Percentiles rank a stretch among this genome's conserved stretches.
Evolutionary conservation across 2,797 vertebrate genomes (phyloP).

Genomic region (Pangasius larnaudii): DNA sequence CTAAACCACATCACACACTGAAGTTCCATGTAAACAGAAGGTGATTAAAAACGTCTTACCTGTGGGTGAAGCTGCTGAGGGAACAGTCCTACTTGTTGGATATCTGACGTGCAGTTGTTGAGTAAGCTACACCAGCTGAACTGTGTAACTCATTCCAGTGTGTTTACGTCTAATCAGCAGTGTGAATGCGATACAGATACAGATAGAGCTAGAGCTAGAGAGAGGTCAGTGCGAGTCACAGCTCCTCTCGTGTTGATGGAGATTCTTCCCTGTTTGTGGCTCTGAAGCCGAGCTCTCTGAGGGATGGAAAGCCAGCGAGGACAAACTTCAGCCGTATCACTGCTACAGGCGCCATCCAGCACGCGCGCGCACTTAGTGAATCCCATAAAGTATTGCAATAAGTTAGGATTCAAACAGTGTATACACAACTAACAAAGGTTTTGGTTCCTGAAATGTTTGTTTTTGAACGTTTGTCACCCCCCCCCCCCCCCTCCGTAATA

Average conservation of each 20-base stretch:
- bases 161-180: background rate
- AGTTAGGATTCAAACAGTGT: background rate
- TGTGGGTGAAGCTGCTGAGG: background rate
- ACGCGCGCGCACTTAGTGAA: background rate
- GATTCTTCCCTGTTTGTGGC: slow-evolving; percentile 44
- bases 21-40: background rate
- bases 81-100: background rate
- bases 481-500: background rate
- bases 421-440: background rate
- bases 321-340: slow-evolving; percentile 67
- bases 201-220: too few relatives aligned
- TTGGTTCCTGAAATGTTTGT: background rate
- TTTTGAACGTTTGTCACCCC: background rate
- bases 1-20: background rate
- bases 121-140: background rate
- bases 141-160: background rate
- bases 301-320: slow-evolving; percentile 64
- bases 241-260: background rate
- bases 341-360: background rate
- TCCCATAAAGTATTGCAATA: background rate
- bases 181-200: background rate
- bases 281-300: slow-evolving; percentile 63
- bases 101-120: background rate
- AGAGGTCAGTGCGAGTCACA: background rate
- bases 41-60: background rate